These are phyloP conservation scores for Anoplius nigerrimus DNA, from an alignment of 2,888 invertebrate genomes.

Conservation along the genomic window DNA sequence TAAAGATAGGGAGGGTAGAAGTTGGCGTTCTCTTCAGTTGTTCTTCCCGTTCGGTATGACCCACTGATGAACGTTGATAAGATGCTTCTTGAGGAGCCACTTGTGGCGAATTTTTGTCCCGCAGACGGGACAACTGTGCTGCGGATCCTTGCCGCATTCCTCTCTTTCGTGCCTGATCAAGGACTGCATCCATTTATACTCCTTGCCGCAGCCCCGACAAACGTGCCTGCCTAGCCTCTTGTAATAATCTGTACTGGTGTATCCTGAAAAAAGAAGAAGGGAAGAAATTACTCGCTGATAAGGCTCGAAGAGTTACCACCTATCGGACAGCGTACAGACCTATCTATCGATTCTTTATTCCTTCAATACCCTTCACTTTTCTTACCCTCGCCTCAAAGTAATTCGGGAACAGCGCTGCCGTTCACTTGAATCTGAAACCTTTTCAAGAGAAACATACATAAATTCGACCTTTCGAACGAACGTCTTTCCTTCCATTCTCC, in stretches of 20 bases:
- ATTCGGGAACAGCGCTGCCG: background rate
- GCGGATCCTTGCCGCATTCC: slow-evolving; percentile 75
- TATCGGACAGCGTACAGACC: too few relatives aligned
- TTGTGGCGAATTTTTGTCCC: slow-evolving; percentile 72
- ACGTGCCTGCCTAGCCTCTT: slow-evolving; percentile 67
- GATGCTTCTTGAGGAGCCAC: slow-evolving; percentile 72
- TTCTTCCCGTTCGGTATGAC: slow-evolving; percentile 43
- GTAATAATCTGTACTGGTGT: slow-evolving; percentile 60
- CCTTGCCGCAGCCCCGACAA: slow-evolving; percentile 82
- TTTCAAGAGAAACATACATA: background rate
- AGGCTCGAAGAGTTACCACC: slow-evolving; percentile 1
- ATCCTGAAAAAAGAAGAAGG: slow-evolving; percentile 47
- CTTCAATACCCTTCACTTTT: background rate
- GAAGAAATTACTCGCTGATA: slow-evolving; percentile 29
- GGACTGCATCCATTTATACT: slow-evolving; percentile 85
- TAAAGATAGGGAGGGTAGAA: too few relatives aligned
- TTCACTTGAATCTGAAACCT: background rate
- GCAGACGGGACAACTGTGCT: slow-evolving; percentile 73
- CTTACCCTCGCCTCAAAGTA: background rate
- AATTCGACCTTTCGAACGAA: background rate
- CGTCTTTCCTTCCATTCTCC: background rate
- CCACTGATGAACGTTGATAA: slow-evolving; percentile 64
- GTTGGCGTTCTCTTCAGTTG: slow-evolving; percentile 12
- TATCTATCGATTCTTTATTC: background rate
- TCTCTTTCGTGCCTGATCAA: slow-evolving; percentile 80